These are phyloP conservation scores for Xenops minutus DNA, from an alignment of 2,797 vertebrate species.

Conservation along the genomic window DNA sequence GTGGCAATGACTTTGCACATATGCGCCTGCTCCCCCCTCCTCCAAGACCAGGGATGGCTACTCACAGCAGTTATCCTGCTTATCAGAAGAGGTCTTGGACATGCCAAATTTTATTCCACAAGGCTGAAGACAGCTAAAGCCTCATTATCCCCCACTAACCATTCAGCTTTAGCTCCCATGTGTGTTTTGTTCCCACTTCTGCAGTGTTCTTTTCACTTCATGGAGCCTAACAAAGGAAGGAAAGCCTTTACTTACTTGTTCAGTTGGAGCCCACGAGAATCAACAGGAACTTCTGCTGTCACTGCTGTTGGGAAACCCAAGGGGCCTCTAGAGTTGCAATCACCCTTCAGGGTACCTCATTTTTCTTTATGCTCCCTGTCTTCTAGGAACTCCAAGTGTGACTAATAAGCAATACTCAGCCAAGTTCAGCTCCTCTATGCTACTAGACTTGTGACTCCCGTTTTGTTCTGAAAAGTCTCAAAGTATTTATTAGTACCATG, in stretches of 20 bases:
- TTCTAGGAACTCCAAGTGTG: neutral
- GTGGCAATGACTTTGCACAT: neutral
- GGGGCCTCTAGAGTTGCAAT: constrained; percentile 18
- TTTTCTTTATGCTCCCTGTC: neutral
- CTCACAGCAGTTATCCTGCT: neutral
- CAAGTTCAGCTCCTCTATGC: neutral
- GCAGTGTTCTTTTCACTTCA: constrained; percentile 61
- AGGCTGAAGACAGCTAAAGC: neutral
- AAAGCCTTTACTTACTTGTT: constrained; percentile 47
- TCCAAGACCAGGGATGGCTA: neutral
- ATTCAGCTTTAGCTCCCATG: constrained; percentile 50
- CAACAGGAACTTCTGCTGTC: constrained; percentile 70
- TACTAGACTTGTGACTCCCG: neutral
- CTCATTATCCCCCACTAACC: constrained; percentile 25
- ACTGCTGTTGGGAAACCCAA: constrained; percentile 63
- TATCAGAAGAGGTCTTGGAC: neutral
- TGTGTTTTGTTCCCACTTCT: constrained; percentile 58
- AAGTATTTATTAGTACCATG: neutral
- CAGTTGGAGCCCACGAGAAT: constrained; percentile 48
- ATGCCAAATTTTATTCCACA: neutral
- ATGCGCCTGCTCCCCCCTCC: neutral
- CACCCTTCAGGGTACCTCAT: constrained; percentile 17
- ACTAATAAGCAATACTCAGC: neutral
- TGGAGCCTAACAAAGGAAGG: constrained; percentile 56
- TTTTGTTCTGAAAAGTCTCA: neutral